A percentile compares a stretch with the other conserved stretches of the same genome.
Evolutionary conservation across 2,888 invertebrate species (phyloP).

Genomic region (Orchesella flavescens): DNA sequence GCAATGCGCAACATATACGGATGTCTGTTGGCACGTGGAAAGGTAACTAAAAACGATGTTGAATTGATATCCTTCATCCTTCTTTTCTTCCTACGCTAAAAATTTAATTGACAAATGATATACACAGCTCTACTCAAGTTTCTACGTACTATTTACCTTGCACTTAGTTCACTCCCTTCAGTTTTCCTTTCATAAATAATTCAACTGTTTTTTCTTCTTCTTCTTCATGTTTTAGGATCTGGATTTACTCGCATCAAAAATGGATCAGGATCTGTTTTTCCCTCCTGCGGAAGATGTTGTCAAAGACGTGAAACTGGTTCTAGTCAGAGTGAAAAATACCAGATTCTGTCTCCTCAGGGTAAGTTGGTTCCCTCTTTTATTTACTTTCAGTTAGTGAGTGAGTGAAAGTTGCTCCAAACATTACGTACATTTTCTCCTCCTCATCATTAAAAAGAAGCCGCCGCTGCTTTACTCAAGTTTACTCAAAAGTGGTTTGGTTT

Average conservation of each 20-base stretch:
- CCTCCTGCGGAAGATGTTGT: slow-evolving; percentile 70
- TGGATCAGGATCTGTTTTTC: slow-evolving; percentile 69
- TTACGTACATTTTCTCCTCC: background rate
- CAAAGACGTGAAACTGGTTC: slow-evolving; percentile 72
- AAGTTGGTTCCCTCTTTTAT: too few relatives aligned
- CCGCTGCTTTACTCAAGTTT: too few relatives aligned
- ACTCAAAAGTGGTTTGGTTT: slow-evolving; percentile 6
- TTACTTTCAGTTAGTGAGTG: slow-evolving; percentile 8
- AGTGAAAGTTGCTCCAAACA: background rate
- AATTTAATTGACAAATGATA: slow-evolving; percentile 50
- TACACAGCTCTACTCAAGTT: background rate
- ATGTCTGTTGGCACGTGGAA: slow-evolving; percentile 70
- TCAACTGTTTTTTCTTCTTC: too few relatives aligned
- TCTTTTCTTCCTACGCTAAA: too few relatives aligned
- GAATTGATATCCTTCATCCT: too few relatives aligned
- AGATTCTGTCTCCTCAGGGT: slow-evolving; percentile 71
- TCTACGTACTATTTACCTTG: background rate
- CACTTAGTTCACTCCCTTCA: background rate
- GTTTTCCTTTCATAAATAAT: too few relatives aligned
- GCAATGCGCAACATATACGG: slow-evolving; percentile 68
- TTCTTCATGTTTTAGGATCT: too few relatives aligned
- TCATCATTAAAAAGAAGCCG: too few relatives aligned
- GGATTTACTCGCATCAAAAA: slow-evolving; percentile 68
- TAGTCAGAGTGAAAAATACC: slow-evolving; percentile 72
- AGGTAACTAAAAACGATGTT: slow-evolving; percentile 61